phyloP scores from a whole-genome alignment of 2,113 vertebrate genomes.

The Brachyistius frenatus region DNA sequence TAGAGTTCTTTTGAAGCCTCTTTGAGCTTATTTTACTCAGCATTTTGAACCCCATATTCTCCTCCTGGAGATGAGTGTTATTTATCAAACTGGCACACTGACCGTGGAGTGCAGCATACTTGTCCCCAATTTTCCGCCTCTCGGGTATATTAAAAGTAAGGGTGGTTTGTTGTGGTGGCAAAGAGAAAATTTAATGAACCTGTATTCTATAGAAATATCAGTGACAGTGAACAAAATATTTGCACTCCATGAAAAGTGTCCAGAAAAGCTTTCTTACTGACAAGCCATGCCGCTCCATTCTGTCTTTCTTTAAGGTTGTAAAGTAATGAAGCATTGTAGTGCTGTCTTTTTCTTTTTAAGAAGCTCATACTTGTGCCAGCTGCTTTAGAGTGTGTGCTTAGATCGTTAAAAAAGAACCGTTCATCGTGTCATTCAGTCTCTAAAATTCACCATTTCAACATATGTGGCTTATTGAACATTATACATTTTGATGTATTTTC shows the following conservation, averaged over 20 bases:
- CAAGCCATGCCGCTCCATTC: too few relatives aligned
- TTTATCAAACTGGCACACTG: constrained; percentile 4
- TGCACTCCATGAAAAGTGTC: not conserved
- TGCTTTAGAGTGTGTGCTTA: too few relatives aligned
- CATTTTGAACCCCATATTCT: constrained; percentile 1
- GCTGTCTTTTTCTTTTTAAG: too few relatives aligned
- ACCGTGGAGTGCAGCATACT: not conserved
- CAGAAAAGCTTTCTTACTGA: not conserved
- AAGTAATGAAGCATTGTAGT: too few relatives aligned
- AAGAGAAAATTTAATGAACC: constrained; percentile 18
- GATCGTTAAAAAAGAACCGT: too few relatives aligned
- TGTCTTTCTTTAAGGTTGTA: too few relatives aligned
- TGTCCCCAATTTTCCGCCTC: not conserved
- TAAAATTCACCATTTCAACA: too few relatives aligned
- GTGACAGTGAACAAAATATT: not conserved
- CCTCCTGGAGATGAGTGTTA: not conserved
- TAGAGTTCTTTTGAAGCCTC: constrained; percentile 9
- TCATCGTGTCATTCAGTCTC: too few relatives aligned
- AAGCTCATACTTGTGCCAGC: too few relatives aligned
- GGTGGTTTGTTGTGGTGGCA: not conserved
- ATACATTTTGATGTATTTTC: not conserved
- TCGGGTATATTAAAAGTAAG: constrained; percentile 5
- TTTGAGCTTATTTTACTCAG: not conserved
- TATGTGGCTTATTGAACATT: not conserved
- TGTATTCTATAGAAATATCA: constrained; percentile 7